A percentile compares a stretch with the other conserved stretches of the same genome.
Conservation (phyloP, 2,113 vertebrate genomes). For the Chitala chitala region DNA sequence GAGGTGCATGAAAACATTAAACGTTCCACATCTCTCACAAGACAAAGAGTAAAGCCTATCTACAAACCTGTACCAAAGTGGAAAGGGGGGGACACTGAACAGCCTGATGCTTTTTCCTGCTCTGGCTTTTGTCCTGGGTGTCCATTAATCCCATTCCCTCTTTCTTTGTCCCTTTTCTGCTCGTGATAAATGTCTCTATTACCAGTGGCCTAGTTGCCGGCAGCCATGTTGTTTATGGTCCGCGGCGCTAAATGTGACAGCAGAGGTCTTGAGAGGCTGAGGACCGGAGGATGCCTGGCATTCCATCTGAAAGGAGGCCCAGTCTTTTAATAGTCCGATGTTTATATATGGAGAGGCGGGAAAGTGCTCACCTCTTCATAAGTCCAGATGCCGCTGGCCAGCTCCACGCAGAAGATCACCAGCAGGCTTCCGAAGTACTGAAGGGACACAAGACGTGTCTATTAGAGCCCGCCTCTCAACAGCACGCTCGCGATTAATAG, state of each 20-base stretch:
- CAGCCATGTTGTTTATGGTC: constrained; percentile 23
- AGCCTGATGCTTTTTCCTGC: neutral
- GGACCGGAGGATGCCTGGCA: constrained; percentile 30
- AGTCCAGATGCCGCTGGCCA: constrained; percentile 93
- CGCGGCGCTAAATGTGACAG: neutral
- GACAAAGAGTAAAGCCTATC: neutral
- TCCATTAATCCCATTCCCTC: neutral
- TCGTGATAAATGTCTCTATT: neutral
- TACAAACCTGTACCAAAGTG: too few relatives aligned
- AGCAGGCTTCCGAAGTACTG: constrained; percentile 93
- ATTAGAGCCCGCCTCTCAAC: neutral
- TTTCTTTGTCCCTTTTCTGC: neutral
- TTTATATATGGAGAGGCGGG: neutral
- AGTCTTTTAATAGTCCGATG: constrained; percentile 45
- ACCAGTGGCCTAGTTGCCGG: constrained; percentile 1
- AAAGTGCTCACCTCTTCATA: constrained; percentile 74
- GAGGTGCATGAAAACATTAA: neutral
- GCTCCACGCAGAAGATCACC: constrained; percentile 91
- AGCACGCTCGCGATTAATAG: neutral
- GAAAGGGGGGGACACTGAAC: neutral
- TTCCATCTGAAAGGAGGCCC: constrained; percentile 28
- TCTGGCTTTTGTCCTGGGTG: neutral
- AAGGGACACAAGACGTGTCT: constrained; percentile 3
- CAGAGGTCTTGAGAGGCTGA: neutral
- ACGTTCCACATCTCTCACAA: neutral